Base-by-base conservation (phyloP, 2,113 vertebrate genomes). In the Pachypanchax playfairii region DNA sequence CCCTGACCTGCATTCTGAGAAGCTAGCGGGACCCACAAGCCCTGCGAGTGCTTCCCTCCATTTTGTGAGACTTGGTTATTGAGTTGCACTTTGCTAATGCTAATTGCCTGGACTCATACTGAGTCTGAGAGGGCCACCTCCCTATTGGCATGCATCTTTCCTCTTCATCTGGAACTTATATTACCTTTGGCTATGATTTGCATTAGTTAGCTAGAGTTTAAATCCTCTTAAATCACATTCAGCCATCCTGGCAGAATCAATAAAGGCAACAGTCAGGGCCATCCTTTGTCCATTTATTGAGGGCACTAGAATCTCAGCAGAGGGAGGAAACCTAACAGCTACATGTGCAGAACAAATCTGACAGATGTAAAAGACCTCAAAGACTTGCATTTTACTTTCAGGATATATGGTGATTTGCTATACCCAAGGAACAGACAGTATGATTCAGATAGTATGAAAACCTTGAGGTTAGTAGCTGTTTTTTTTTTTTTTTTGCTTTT, bases 61-160 rank as follows among this genome's bases (percentile, higher is more conserved):
- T 87, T 87, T 89, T 82, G 71, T n/a, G 75, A 84, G 84, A 84
- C 85, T 87, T 80, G 86, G 73, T 87, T 85, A 87, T 82, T 70
- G 81, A 88, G 83, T 80, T 88, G 87, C 85, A 85, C 81, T 87
- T 73, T 82, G 85, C 72, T 69, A 69, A 84, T 84, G 78, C 78
- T 87, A 90, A 89, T 87, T 81, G 81, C 43, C 75, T 26, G 65
- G 60, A 73, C 75, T 83, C 74, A 79, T 78, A 50, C 73, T 13
- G 68, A 83, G 83, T 89, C 86, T 76, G 44, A 65, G 43, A 71
- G 75, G 51, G 58, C 65, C 73, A 70, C 70, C 66, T 75, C 59
- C 75, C 72, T 42, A 58, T 67, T 65, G 80, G 70, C 75, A 80
- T 53, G 63, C 67, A 75, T 79, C 73, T 81, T 42, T 79, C 73